Conservation (phyloP, 1,140 invertebrate genomes). For the Meloidogyne hapla region DNA sequence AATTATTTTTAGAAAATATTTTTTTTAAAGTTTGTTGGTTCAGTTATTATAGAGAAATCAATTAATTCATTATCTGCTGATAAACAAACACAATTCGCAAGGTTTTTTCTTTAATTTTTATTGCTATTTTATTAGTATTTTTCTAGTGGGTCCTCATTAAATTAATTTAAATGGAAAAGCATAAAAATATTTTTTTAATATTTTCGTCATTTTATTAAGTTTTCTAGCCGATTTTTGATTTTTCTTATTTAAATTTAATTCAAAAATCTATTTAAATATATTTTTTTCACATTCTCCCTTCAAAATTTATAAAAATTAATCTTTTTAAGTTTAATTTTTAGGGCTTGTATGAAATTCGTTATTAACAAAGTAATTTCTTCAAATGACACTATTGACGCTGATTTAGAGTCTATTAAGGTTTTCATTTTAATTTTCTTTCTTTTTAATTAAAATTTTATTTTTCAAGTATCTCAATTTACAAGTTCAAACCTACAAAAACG, state of each 20-base stretch:
- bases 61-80: slow-evolving; percentile 9
- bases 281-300: too few species aligned
- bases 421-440: background rate
- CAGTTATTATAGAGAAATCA: slow-evolving; percentile 1
- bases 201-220: too few species aligned
- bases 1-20: background rate
- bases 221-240: too few species aligned
- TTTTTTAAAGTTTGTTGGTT: slow-evolving; percentile 8
- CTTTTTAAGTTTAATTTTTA: background rate
- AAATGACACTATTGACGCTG: too few species aligned
- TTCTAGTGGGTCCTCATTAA: too few species aligned
- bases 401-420: background rate
- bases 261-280: too few species aligned
- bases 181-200: too few species aligned
- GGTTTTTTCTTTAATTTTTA: background rate
- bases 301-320: background rate
- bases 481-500: background rate
- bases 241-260: too few species aligned
- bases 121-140: too few species aligned
- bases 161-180: too few species aligned
- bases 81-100: slow-evolving; percentile 9
- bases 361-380: background rate
- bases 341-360: background rate
- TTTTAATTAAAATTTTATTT: background rate
- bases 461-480: slow-evolving; percentile 11